Evolutionary conservation across 2,113 vertebrate species (phyloP).

Genomic region (Prunella himalayana): DNA sequence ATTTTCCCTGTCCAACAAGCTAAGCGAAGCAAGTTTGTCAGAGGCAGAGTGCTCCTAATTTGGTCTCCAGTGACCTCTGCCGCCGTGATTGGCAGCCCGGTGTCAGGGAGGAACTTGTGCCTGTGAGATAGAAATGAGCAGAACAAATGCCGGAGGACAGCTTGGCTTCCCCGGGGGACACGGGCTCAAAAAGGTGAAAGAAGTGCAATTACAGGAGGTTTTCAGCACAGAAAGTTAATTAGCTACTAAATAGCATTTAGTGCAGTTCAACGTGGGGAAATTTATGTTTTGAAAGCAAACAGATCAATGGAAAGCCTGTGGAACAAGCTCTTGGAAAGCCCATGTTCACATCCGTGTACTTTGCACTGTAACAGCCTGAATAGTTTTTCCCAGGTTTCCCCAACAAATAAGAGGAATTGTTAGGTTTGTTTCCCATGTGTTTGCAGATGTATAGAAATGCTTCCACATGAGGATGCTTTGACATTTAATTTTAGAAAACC

Average conservation of each 20-base stretch:
- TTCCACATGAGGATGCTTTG: background rate
- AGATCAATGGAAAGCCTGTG: background rate
- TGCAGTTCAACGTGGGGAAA: slow-evolving; percentile 46
- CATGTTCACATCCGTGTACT: background rate
- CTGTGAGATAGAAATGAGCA: slow-evolving; percentile 53
- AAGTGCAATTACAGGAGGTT: slow-evolving; percentile 71
- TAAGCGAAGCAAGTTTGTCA: slow-evolving; percentile 59
- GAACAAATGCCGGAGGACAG: slow-evolving; percentile 72
- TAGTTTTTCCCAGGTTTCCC: background rate
- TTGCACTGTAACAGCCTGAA: background rate
- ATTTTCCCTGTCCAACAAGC: slow-evolving; percentile 50
- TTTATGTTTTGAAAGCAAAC: slow-evolving; percentile 41
- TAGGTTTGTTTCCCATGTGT: background rate
- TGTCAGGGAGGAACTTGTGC: slow-evolving; percentile 46
- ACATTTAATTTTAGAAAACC: background rate
- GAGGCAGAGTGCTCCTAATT: slow-evolving; percentile 50
- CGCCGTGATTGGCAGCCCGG: slow-evolving; percentile 63
- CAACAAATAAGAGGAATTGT: background rate
- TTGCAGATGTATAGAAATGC: background rate
- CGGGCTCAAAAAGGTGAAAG: slow-evolving; percentile 50
- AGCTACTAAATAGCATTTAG: slow-evolving; percentile 77
- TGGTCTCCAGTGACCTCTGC: slow-evolving; percentile 65
- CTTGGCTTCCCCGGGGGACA: slow-evolving; percentile 50
- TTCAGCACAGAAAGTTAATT: slow-evolving; percentile 74
- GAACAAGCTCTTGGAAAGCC: background rate